Conservation (phyloP, 2,888 invertebrate genomes). For the Ypsolopha sequella region DNA sequence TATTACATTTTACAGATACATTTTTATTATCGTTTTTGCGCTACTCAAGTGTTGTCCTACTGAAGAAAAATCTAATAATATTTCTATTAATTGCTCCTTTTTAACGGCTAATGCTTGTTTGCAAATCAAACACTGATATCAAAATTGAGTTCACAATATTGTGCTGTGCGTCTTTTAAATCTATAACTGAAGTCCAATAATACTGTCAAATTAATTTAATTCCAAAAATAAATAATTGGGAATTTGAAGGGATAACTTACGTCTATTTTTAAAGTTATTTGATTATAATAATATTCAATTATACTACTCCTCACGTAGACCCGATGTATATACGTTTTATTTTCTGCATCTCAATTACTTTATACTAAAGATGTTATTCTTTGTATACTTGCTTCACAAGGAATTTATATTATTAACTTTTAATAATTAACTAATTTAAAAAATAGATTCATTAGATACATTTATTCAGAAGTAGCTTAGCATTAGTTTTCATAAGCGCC, state of each 20-base stretch:
- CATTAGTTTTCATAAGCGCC: too few species aligned
- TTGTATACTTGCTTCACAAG: background rate
- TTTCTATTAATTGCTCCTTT: slow-evolving; percentile 25
- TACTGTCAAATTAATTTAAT: too few species aligned
- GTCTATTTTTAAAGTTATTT: background rate
- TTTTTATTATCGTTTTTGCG: slow-evolving; percentile 37
- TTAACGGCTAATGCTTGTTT: background rate
- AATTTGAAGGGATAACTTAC: background rate
- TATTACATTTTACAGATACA: slow-evolving; percentile 57
- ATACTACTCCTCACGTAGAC: background rate
- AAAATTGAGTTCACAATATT: background rate
- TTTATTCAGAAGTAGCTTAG: too few species aligned
- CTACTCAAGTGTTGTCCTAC: slow-evolving; percentile 49
- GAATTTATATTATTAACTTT: too few species aligned
- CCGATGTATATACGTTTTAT: background rate
- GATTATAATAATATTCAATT: background rate
- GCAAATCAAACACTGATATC: background rate
- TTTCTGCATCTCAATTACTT: background rate
- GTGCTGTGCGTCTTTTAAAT: background rate
- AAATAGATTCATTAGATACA: slow-evolving; percentile 5
- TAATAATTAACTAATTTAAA: too few species aligned
- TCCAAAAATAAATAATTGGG: too few species aligned
- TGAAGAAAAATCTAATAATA: slow-evolving; percentile 36
- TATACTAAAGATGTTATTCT: background rate
- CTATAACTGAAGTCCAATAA: background rate